Percentiles rank a stretch among this genome's conserved stretches.
These are phyloP conservation scores for Oostethus manadensis DNA, from an alignment of 2,113 vertebrate species.

Conservation along the genomic window DNA sequence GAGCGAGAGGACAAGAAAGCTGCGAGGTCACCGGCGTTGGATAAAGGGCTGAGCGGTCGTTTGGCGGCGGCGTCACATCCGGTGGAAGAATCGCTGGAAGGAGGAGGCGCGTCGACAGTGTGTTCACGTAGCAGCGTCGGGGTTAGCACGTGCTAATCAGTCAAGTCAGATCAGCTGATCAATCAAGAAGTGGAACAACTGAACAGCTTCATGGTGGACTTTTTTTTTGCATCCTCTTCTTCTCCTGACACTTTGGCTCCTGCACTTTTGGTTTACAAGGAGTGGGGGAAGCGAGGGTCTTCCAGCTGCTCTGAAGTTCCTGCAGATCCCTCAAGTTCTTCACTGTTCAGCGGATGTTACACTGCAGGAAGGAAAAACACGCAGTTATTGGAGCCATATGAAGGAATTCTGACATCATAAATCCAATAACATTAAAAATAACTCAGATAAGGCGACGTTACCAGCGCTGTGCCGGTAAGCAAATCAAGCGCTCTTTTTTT, in stretches of 20 bases:
- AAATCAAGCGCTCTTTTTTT: too few species aligned
- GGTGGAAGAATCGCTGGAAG: background rate
- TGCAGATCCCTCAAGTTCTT: background rate
- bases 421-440: too few species aligned
- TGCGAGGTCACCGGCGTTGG: background rate
- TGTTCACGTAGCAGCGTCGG: background rate
- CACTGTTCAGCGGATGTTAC: constrained; percentile 12
- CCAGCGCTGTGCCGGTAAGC: too few species aligned
- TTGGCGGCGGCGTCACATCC: background rate
- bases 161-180: background rate
- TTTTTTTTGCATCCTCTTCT: constrained; percentile 38
- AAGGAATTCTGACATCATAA: background rate
- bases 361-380: constrained; percentile 44
- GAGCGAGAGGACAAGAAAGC: background rate
- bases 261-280: constrained; percentile 52
- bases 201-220: background rate
- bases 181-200: background rate
- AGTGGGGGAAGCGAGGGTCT: background rate
- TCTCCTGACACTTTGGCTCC: constrained; percentile 58
- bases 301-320: background rate
- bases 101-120: too few species aligned
- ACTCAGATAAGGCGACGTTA: too few species aligned
- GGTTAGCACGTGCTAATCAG: background rate
- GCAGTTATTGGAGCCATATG: too few species aligned
- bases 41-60: background rate